Evolutionary conservation across 1,140 invertebrate genomes (phyloP), one percentile per base, ranked within the genome.

Genomic region (Monochamus saltuarius): DNA sequence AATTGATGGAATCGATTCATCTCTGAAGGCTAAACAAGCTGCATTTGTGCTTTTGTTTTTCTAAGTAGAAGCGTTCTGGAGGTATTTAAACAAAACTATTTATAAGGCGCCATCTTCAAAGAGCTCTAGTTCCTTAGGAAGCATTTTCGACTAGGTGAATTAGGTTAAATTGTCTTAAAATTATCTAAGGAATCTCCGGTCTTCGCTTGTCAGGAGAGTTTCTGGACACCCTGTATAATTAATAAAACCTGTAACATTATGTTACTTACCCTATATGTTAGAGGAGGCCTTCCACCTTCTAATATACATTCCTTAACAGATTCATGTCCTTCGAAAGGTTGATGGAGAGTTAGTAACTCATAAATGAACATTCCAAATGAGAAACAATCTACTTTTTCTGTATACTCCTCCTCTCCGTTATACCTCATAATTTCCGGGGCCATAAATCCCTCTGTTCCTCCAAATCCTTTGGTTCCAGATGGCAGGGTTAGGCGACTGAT

Each of bases 361-460:
- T 98, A 99, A 60, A 99, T 83, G 68, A 99, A 93, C 95, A 99
- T 99, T n/a, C 95, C 96, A 80, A 98, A 99, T 0, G 96, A 98
- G 75, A 98, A 99, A 66, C 95, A 96, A 74, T 99, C 97, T 11
- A 98, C 95, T 82, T 98, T 99, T 75, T 98, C 95, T 0, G 95
- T 98, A 70, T 99, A 99, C 67, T 97, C 96, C 76, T 98, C 95
- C 77, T 99, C 97, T 0, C 97, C 97, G 76, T 98, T 98, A 76
- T 95, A 97, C 47, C 93, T 85, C 79, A 99, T 94, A 60, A 99
- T 99, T 80, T 99, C 97, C 0, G 97, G 97, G 9, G 97, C 97
- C 92, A 99, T 99, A 74, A 98, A 99, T 1, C 95, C 95, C 77
- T 96, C 93, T 0, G 94, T 96, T 0, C 94, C 97, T 8, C 95